Evolutionary conservation across 2,113 vertebrate species (phyloP).

Genomic region (Butorides virescens): DNA sequence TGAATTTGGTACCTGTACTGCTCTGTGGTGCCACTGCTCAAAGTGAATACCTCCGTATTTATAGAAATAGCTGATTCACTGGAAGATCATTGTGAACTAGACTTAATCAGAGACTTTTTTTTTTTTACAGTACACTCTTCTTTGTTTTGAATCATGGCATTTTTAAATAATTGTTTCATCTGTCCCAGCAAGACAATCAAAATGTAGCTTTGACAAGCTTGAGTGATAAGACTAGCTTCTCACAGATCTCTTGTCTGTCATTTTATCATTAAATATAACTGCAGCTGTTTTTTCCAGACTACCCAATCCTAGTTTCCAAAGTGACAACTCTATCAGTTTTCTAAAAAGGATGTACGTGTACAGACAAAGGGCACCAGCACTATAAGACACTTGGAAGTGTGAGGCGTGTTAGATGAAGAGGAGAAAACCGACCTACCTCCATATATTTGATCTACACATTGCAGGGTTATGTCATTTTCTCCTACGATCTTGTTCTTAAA

Average conservation of each 20-base stretch:
- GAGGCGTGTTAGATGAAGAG: background rate
- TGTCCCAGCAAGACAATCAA: background rate
- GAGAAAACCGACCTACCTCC: conserved; percentile 75
- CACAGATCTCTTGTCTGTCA: background rate
- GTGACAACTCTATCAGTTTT: background rate
- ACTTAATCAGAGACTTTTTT: background rate
- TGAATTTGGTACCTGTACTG: background rate
- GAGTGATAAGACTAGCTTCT: background rate
- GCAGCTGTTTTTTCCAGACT: background rate
- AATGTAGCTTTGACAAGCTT: background rate
- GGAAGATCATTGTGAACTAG: background rate
- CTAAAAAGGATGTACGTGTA: background rate
- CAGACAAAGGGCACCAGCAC: background rate
- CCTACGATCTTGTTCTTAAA: conserved; percentile 88
- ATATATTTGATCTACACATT: conserved; percentile 87
- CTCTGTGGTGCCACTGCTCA: background rate
- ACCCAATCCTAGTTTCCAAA: background rate
- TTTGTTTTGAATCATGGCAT: background rate
- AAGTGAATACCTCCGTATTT: background rate
- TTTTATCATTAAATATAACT: background rate
- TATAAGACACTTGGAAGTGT: background rate
- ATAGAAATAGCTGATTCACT: rapidly evolving
- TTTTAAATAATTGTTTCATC: background rate
- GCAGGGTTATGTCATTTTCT: conserved; percentile 89
- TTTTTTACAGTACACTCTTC: background rate